A percentile compares a stretch with the other conserved stretches of the same genome.
phyloP scores from a whole-genome alignment of 2,113 vertebrate genomes.

The Ivindomyrus marchei region DNA sequence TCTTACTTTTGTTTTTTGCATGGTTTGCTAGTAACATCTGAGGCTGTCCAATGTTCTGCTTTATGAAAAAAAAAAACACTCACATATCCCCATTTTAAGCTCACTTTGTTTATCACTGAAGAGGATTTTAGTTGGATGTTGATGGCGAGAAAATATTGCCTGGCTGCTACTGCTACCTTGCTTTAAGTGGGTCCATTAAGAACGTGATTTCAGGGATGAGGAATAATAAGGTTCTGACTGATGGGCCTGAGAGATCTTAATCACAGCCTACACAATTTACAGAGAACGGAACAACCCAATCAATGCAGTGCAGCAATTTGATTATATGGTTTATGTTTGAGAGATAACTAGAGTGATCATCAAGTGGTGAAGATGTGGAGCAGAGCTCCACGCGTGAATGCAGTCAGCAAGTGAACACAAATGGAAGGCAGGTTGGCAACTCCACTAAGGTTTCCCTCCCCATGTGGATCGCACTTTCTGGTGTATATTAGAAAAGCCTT shows the following conservation, averaged over 20 bases:
- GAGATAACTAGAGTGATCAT: not conserved
- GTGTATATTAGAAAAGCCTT: not conserved
- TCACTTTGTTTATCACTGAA: not conserved
- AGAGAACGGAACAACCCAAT: not conserved
- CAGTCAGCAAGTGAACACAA: not conserved
- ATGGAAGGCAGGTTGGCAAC: not conserved
- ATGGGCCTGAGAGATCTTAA: not conserved
- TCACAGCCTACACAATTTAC: not conserved
- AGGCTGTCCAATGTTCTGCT: not conserved
- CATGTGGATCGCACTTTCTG: not conserved
- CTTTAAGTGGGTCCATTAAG: not conserved
- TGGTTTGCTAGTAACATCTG: not conserved
- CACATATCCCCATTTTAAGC: not conserved
- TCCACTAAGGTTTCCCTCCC: not conserved
- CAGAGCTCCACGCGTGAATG: not conserved
- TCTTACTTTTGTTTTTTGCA: not conserved
- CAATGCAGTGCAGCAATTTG: not conserved
- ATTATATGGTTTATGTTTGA: not conserved
- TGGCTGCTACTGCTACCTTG: not conserved
- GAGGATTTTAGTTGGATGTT: not conserved
- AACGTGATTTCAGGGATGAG: not conserved
- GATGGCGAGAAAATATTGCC: not conserved
- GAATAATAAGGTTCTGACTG: not conserved
- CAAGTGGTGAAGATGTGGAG: not conserved
- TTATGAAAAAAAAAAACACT: not conserved